Evolutionary conservation across 23 tunicate species (phyloP).

Genomic region (Halocynthia aurantium): DNA sequence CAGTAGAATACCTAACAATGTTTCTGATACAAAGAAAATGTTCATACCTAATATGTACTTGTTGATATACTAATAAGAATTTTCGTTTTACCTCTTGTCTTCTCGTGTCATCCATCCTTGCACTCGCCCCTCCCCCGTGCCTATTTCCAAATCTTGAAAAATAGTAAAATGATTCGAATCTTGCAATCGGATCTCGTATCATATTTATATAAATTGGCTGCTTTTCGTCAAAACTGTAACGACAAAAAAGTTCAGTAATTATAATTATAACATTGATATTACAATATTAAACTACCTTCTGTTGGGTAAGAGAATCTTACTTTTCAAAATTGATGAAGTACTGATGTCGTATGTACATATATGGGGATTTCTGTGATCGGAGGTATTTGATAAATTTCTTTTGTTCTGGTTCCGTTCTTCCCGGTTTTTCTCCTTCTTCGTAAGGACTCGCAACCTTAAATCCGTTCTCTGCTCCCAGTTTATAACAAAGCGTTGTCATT

Average conservation of each 20-base stretch:
- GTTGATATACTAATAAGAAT: too few relatives aligned
- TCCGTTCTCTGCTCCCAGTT: constrained; percentile 58
- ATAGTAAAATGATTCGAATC: constrained; percentile 97
- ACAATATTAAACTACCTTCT: not conserved
- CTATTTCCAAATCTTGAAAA: constrained; percentile 95
- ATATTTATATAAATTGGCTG: constrained; percentile 96
- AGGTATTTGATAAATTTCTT: constrained; percentile 57
- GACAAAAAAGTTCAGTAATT: not conserved
- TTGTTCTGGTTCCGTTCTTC: constrained; percentile 51
- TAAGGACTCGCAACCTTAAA: constrained; percentile 85
- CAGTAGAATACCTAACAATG: too few relatives aligned
- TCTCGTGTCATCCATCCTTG: constrained; percentile 63
- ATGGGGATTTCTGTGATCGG: constrained; percentile 36
- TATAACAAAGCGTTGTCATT: constrained; percentile 73
- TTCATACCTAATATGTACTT: too few relatives aligned
- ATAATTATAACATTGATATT: not conserved
- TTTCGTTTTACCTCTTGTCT: constrained; percentile 38
- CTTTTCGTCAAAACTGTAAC: constrained; percentile 45
- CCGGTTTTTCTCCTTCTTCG: constrained; percentile 86
- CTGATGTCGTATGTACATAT: constrained; percentile 87
- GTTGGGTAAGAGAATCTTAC: constrained; percentile 20
- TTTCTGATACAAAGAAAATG: too few relatives aligned
- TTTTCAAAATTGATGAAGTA: constrained; percentile 90
- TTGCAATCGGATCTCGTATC: constrained; percentile 92
- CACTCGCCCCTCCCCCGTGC: constrained; percentile 73